Evolutionary conservation across 2,797 vertebrate genomes (phyloP).

Genomic region (Clarias laeviceps): DNA sequence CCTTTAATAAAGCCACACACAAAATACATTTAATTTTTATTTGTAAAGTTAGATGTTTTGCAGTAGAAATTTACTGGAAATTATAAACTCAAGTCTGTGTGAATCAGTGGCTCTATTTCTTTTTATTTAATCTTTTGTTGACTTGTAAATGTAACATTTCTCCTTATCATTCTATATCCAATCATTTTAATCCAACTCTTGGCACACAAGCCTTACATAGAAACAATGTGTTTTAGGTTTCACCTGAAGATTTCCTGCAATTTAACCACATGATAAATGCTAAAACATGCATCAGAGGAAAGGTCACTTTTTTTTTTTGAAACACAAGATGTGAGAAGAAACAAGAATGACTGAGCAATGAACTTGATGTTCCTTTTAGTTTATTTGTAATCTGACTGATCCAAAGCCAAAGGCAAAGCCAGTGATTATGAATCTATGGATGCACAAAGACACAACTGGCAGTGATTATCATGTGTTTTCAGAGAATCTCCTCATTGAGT

Average conservation of each 20-base stretch:
- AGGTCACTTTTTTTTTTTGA: constrained; percentile 41
- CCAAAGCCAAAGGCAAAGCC: constrained; percentile 62
- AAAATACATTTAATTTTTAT: background rate
- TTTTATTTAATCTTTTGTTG: background rate
- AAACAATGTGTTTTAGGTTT: constrained; percentile 34
- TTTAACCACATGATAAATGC: constrained; percentile 50
- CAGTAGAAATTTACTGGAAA: background rate
- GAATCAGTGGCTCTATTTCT: background rate
- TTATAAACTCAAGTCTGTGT: background rate
- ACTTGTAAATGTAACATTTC: constrained; percentile 16
- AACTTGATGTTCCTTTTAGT: constrained; percentile 35
- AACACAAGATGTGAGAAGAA: constrained; percentile 46
- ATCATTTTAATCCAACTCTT: constrained; percentile 27
- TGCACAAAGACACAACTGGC: constrained; percentile 71
- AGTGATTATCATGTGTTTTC: constrained; percentile 69
- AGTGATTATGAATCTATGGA: constrained; percentile 67
- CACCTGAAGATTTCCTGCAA: constrained; percentile 44
- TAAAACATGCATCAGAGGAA: constrained; percentile 51
- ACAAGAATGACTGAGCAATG: constrained; percentile 61
- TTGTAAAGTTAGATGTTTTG: background rate
- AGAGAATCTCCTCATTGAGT: constrained; percentile 45
- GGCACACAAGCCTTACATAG: background rate
- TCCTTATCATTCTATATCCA: constrained; percentile 12
- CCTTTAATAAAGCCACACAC: constrained; percentile 1
- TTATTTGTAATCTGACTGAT: constrained; percentile 57